phyloP scores from a whole-genome alignment of 64 coral and sea anemone genomes.

The Platygyra sinensis region DNA sequence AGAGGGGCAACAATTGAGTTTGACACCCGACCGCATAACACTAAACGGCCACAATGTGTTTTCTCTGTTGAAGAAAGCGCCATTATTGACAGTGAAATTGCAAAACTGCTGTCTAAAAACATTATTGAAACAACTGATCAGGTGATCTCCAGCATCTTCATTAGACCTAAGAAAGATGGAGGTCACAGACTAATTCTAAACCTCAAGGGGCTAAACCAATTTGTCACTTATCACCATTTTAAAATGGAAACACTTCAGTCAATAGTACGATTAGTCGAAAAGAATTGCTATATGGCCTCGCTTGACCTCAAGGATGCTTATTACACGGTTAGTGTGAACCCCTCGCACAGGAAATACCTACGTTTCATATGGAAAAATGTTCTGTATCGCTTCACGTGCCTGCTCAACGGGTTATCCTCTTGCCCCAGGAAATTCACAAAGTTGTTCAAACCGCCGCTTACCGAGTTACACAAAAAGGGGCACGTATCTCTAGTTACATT shows the following conservation, averaged over 20 bases:
- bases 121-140: no score
- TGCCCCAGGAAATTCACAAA: slow-evolving; percentile 43
- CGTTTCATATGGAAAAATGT: slow-evolving; percentile 4
- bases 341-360: slow-evolving; percentile 31
- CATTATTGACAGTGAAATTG: no score
- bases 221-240: not conserved
- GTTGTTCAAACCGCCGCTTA: not conserved
- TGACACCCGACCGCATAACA: no score
- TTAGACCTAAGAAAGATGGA: no score
- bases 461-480: not conserved
- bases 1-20: no score
- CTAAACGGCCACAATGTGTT: no score
- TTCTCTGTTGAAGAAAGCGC: no score
- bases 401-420: slow-evolving; percentile 38
- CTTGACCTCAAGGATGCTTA: slow-evolving; percentile 29
- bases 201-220: not conserved
- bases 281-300: slow-evolving; percentile 25
- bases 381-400: slow-evolving; percentile 25
- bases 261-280: slow-evolving; percentile 15
- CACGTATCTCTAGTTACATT: slow-evolving; percentile 33
- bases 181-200: no score
- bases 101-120: no score
- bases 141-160: no score
- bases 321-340: not conserved
- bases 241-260: slow-evolving; percentile 1